A percentile compares a stretch with the other conserved stretches of the same genome.
Evolutionary conservation across 2,797 vertebrate species (phyloP).

Genomic region (Bryconaethiops microstoma): DNA sequence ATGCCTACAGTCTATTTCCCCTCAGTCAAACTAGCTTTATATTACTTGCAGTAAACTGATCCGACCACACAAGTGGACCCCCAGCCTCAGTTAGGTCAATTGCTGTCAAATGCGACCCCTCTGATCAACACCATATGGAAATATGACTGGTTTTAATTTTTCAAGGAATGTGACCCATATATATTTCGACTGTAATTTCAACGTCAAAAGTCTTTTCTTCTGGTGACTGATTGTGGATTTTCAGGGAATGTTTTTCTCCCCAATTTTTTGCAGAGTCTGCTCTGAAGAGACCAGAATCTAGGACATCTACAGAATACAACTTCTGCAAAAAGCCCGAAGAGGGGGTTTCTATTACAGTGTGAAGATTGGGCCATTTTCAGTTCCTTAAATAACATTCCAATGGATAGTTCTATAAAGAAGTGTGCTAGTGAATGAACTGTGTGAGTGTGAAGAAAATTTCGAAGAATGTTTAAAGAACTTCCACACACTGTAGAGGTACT

Average conservation of each 20-base stretch:
- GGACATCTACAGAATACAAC: conserved; percentile 33
- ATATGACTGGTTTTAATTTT: conserved; percentile 45
- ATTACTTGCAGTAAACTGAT: conserved; percentile 65
- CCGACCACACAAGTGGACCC: conserved; percentile 70
- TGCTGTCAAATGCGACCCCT: conserved; percentile 36
- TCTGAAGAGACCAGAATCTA: conserved; percentile 34
- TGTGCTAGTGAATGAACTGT: too few relatives aligned
- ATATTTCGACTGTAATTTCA: conserved; percentile 34
- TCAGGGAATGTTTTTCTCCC: conserved; percentile 18
- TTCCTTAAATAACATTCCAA: not conserved
- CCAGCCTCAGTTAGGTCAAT: conserved; percentile 28
- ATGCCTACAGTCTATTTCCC: conserved; percentile 46
- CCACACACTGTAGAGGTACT: not conserved
- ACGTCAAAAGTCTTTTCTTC: not conserved
- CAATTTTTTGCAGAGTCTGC: conserved; percentile 34
- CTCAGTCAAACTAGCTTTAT: conserved; percentile 52
- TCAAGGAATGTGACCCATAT: conserved; percentile 43
- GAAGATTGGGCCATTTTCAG: too few relatives aligned
- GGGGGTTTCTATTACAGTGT: conserved; percentile 8
- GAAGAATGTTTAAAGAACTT: not conserved
- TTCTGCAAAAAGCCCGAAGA: conserved; percentile 26
- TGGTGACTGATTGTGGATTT: conserved; percentile 20
- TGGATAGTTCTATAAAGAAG: not conserved
- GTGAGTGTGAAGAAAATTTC: not conserved
- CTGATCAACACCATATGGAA: conserved; percentile 51